Percentiles rank a stretch among this genome's conserved stretches.
phyloP scores from a whole-genome alignment of 1,140 invertebrate species.

The Lineus longissimus region DNA sequence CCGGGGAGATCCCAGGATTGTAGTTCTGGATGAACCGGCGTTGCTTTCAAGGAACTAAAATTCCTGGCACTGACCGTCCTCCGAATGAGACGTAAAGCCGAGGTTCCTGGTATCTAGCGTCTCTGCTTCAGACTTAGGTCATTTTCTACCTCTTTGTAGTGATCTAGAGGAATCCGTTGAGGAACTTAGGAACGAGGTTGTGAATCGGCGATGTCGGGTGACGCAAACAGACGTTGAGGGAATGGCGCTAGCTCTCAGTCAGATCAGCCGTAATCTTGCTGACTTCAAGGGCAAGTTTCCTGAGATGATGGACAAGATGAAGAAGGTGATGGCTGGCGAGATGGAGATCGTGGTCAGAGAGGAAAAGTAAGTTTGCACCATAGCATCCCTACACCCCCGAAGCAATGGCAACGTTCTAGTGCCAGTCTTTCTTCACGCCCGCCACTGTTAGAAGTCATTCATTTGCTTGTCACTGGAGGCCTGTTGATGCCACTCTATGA shows the following conservation, averaged over 20 bases:
- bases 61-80: background rate
- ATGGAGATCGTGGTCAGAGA: constrained; percentile 91
- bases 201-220: constrained; percentile 88
- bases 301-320: constrained; percentile 81
- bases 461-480: too few relatives aligned
- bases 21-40: too few relatives aligned
- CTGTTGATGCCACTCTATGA: too few relatives aligned
- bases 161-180: constrained; percentile 93
- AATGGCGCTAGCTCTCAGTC: constrained; percentile 86
- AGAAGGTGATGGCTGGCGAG: constrained; percentile 79
- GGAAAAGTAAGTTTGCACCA: constrained; percentile 68
- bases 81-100: background rate
- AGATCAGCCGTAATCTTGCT: constrained; percentile 88
- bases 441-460: background rate
- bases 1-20: too few relatives aligned
- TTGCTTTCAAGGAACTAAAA: too few relatives aligned
- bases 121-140: background rate
- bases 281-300: constrained; percentile 85
- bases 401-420: background rate
- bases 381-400: background rate
- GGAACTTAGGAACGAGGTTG: constrained; percentile 88
- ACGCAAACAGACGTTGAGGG: constrained; percentile 96
- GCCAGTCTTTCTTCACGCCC: background rate
- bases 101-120: too few relatives aligned
- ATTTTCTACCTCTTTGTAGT: constrained; percentile 52